phyloP scores from a whole-genome alignment of 2,888 invertebrate genomes.

The Notocelia uddmanniana region DNA sequence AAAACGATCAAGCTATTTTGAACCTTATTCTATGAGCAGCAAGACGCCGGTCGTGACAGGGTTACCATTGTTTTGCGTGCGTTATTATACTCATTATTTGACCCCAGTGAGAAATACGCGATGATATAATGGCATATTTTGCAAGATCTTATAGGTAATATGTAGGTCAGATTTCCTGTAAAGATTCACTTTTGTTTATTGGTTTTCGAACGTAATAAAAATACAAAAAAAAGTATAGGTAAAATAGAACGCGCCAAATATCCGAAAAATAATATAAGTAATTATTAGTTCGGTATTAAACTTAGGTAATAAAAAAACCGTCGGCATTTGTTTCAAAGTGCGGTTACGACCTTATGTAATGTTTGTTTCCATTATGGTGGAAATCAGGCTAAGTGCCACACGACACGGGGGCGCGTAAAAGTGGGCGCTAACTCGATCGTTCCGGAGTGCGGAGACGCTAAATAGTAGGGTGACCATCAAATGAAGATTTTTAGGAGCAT shows the following conservation, averaged over 20 bases:
- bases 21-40: slow-evolving; percentile 13
- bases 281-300: neutral
- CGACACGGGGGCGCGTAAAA: slow-evolving; percentile 60
- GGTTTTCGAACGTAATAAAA: neutral
- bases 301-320: neutral
- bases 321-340: neutral
- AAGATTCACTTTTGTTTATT: slow-evolving; percentile 33
- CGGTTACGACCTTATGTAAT: slow-evolving; percentile 6
- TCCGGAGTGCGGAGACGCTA: slow-evolving; percentile 69
- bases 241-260: neutral
- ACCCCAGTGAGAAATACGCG: slow-evolving; percentile 37
- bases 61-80: slow-evolving; percentile 37
- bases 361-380: slow-evolving; percentile 8
- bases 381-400: slow-evolving; percentile 39
- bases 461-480: slow-evolving; percentile 53
- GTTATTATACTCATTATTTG: slow-evolving; percentile 35
- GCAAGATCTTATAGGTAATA: slow-evolving; percentile 23
- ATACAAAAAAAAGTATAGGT: neutral
- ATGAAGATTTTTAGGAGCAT: neutral
- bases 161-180: slow-evolving; percentile 34
- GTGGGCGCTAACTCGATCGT: slow-evolving; percentile 75
- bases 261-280: neutral
- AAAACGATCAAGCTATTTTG: neutral
- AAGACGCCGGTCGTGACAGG: neutral
- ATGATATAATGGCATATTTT: slow-evolving; percentile 40